A percentile compares a stretch with the other conserved stretches of the same genome.
Evolutionary conservation across 2,797 vertebrate species (phyloP).

Genomic region (Myotis daubentonii): DNA sequence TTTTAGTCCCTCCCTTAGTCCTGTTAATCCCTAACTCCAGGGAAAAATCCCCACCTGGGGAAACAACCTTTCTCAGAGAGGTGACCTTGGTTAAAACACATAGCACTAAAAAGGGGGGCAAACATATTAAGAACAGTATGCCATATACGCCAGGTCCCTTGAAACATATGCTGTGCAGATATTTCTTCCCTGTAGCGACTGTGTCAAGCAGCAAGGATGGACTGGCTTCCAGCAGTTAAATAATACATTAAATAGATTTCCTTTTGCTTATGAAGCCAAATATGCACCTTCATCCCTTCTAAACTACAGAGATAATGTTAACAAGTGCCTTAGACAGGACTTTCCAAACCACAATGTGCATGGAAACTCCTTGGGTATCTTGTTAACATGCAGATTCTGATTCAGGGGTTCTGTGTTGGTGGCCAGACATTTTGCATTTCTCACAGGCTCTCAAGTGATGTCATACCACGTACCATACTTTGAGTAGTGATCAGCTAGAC

Average conservation of each 20-base stretch:
- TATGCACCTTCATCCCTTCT: not conserved
- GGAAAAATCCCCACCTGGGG: no score
- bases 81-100: no score
- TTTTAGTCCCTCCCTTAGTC: no score
- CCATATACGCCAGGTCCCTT: no score
- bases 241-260: not conserved
- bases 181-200: no score
- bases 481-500: not conserved
- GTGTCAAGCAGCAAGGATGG: no score
- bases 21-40: no score
- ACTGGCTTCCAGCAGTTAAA: not conserved
- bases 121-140: no score
- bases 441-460: not conserved
- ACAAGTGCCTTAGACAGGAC: not conserved
- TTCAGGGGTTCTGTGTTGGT: not conserved
- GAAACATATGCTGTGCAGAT: no score
- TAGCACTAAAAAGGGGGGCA: no score
- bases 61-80: no score
- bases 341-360: not conserved
- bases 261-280: not conserved
- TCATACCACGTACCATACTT: not conserved
- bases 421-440: not conserved
- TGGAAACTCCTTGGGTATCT: not conserved
- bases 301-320: not conserved
- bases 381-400: not conserved